Evolutionary conservation across 2,113 vertebrate genomes (phyloP), one percentile per base, ranked within the genome.

Genomic region (Dunckerocampus dactyliophorus): DNA sequence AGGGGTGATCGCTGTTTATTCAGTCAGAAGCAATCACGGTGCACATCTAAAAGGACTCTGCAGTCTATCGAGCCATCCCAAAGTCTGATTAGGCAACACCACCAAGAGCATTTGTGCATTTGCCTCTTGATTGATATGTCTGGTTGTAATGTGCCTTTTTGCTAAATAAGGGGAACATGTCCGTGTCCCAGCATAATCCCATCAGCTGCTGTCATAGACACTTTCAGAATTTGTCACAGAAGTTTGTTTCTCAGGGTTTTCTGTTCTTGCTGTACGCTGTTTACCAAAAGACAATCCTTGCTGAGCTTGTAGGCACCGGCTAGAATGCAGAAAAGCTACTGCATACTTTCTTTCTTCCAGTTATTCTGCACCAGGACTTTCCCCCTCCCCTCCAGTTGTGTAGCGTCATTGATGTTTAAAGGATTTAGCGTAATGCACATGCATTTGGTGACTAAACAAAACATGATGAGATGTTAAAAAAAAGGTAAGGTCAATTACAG

Each of bases 161-260:
- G 50, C 67, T 51, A 61, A 68, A 37, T 64, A 57, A 47, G 22
- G 31, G 51, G 59, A 50, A 7, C 34, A 24, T 34, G 39, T 15
- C 20, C 22, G 4, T 51, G 14, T 46, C 45, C 15, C 14, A 48
- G 6, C 31, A 22, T 54, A 65, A 51, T 22, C 54, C 20, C 8
- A 19, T 6, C 12, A 34, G 20, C 11, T 46, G 52, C 50, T 54
- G 19, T 48, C 24, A 49, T 48, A 45, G 15, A 13, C 47, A 34
- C 16, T 48, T 59, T 14, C 6, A 16, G 10, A 19, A 54, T 70
- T 55, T 56, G 14, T 55, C 60, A 58, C 56, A 54, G 47, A 34
- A 28, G 39, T 43, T 58, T 61, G 59, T 61, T 61, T 61, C 59
- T 19, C 22, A 0, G 28, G 59, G 46, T 34, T 48, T 47, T 49